These are phyloP conservation scores for Bungarus multicinctus DNA, from an alignment of 2,113 vertebrate genomes.

Conservation along the genomic window DNA sequence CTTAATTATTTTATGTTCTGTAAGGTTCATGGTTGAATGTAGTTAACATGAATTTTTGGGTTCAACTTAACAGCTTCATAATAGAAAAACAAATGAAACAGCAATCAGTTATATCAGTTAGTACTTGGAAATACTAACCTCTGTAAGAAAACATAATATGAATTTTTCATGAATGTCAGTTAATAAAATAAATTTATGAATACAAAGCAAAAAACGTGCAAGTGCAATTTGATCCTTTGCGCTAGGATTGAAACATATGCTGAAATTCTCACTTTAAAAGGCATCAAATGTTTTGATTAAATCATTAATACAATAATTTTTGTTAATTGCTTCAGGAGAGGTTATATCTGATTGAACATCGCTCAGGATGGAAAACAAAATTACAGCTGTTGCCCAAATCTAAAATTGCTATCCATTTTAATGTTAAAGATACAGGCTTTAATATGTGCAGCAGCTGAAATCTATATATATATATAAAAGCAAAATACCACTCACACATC, in stretches of 20 bases:
- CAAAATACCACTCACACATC: too few relatives aligned
- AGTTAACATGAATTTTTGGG: neutral
- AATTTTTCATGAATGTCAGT: neutral
- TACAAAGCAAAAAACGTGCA: neutral
- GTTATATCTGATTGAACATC: neutral
- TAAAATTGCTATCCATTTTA: neutral
- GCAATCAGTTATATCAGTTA: neutral
- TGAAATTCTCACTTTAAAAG: neutral
- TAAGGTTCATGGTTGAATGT: neutral
- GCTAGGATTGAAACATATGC: neutral
- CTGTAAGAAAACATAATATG: neutral
- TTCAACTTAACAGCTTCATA: neutral
- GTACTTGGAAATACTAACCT: neutral
- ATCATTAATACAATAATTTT: neutral
- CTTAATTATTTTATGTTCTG: neutral
- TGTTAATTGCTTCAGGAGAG: neutral
- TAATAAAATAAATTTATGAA: neutral
- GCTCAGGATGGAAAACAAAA: neutral
- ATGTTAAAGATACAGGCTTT: neutral
- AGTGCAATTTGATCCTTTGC: neutral
- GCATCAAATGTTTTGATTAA: neutral
- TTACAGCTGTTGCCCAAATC: neutral
- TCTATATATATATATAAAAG: too few relatives aligned
- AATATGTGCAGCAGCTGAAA: neutral
- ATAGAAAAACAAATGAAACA: neutral